phyloP scores from a whole-genome alignment of 2,113 vertebrate species.

The Neolamprologus devosi region DNA sequence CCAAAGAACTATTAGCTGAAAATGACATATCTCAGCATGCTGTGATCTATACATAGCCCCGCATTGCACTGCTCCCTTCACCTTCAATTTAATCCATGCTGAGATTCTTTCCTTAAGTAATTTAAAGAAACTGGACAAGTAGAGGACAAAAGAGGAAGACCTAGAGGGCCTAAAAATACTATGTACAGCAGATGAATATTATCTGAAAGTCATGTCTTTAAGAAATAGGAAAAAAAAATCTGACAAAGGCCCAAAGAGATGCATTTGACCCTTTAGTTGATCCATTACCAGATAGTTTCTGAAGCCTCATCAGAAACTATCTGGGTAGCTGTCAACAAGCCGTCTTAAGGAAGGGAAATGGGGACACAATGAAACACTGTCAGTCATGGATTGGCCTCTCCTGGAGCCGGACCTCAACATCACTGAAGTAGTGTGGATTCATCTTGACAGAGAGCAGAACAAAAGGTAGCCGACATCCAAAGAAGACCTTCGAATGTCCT shows the following conservation, averaged over 20 bases:
- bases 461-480: neutral
- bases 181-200: neutral
- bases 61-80: neutral
- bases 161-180: neutral
- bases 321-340: neutral
- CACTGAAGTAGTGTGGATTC: neutral
- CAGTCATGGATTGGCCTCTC: neutral
- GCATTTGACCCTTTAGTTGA: neutral
- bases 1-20: neutral
- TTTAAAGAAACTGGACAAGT: neutral
- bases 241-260: neutral
- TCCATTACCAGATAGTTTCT: neutral
- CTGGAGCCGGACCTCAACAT: neutral
- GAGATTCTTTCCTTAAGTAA: neutral
- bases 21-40: neutral
- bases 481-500: neutral
- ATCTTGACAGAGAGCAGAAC: neutral
- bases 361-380: neutral
- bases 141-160: neutral
- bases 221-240: neutral
- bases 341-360: neutral
- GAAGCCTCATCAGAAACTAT: neutral
- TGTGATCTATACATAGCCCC: neutral
- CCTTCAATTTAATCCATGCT: neutral
- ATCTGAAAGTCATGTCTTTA: neutral